Percentiles rank a stretch among this genome's conserved stretches.
These are phyloP conservation scores for Aporophyla lueneburgensis DNA, from an alignment of 2,888 invertebrate species.

Conservation along the genomic window DNA sequence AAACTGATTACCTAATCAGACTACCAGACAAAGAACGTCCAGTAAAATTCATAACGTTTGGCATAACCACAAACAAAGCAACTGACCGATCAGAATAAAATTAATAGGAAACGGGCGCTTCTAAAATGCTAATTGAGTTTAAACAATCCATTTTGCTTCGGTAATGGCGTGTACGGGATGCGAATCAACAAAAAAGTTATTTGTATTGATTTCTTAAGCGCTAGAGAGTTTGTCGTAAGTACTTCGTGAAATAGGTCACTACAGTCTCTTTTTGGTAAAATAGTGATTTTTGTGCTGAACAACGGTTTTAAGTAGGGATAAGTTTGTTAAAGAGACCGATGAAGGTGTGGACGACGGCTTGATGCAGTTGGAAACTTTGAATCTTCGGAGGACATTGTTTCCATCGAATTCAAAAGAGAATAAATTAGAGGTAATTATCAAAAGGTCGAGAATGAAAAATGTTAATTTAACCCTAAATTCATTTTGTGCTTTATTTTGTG, in stretches of 20 bases:
- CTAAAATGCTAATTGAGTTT: slow-evolving; percentile 66
- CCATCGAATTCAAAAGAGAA: not conserved
- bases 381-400: slow-evolving; percentile 23
- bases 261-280: slow-evolving; percentile 56
- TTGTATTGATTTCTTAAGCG: slow-evolving; percentile 66
- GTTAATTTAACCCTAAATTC: not conserved
- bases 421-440: not conserved
- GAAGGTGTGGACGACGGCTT: slow-evolving; percentile 17
- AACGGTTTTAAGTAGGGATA: slow-evolving; percentile 49
- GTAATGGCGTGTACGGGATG: slow-evolving; percentile 64
- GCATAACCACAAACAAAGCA: slow-evolving; percentile 37
- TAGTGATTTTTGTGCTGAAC: slow-evolving; percentile 56
- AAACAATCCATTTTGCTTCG: slow-evolving; percentile 65
- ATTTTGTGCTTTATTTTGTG: too few species aligned
- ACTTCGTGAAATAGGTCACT: slow-evolving; percentile 61
- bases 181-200: slow-evolving; percentile 66
- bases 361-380: slow-evolving; percentile 24
- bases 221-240: slow-evolving; percentile 52
- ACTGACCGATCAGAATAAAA: slow-evolving; percentile 54
- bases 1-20: not conserved
- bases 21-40: slow-evolving; percentile 11
- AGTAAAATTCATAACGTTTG: slow-evolving; percentile 42
- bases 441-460: not conserved
- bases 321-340: slow-evolving; percentile 44
- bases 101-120: slow-evolving; percentile 54